Evolutionary conservation across 2,113 vertebrate genomes (phyloP), one percentile per base, ranked within the genome.

Genomic region (Saiga tatarica): DNA sequence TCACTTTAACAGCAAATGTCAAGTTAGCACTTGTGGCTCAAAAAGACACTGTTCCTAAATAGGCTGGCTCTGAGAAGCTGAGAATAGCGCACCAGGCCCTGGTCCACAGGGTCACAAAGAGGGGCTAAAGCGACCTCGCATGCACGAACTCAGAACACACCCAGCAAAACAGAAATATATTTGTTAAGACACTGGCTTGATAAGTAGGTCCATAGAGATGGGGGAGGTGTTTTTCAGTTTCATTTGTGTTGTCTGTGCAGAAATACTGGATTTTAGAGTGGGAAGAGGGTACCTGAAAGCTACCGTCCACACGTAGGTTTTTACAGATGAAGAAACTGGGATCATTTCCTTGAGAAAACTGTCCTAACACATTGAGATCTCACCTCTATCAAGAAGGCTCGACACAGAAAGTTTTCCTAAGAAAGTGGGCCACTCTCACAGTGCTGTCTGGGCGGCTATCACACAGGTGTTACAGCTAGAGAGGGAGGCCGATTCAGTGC

Each of bases 1-100:
- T 83, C 45, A 13, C 86, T 95, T 47, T 62, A 84, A 91, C 15
- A 93, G 71, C n/a, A 87, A 95, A 96, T 83, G 86, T 83, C 52
- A 62, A 45, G 0, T n/a, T 47, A 95, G 53, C 30, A 64, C 30
- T 30, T 89, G 1, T 36, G n/a, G 16, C 23, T 30, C 71, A 67
- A 8, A 17, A n/a, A 95, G 42, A 88, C 10, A 79, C 7, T 62
- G 7, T n/a, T 86, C 89, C 93, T 71, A 86, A 90, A 93, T 23
- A 89, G 62, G 23, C 23, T 33, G 42, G 67, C 64, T 97, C 76
- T 50, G 16, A 83, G 64, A 62, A 92, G 14, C 23, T 91, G 76
- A 52, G 28, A 84, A 53, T 1, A 53, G 47, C 57, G 4, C 47
- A 55, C 16, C 4, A 23, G 67, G 19, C 36, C 67, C 67, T 39